Conservation (phyloP, 2,888 invertebrate species). For the Tachina lurida region DNA sequence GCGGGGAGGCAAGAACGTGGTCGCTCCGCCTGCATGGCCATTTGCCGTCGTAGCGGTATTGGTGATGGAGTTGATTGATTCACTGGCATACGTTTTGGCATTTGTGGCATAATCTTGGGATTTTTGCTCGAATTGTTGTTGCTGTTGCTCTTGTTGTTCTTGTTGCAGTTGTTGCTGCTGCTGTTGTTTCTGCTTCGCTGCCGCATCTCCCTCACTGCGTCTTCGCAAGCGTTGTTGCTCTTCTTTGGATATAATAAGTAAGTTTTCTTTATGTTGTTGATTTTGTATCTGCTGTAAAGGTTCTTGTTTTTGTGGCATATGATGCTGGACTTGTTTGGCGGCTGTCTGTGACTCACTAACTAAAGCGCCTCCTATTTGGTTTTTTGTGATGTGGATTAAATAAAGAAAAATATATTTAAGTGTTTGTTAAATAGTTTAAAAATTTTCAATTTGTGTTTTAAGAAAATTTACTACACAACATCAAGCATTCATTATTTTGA, state of each 20-base stretch:
- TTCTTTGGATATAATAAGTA: slow-evolving; percentile 76
- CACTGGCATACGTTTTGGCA: slow-evolving; percentile 69
- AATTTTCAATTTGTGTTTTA: slow-evolving; percentile 21
- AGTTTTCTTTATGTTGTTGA: slow-evolving; percentile 75
- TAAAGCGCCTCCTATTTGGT: slow-evolving; percentile 77
- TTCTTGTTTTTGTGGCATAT: slow-evolving; percentile 73
- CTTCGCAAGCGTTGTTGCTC: slow-evolving; percentile 84
- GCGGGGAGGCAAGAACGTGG: slow-evolving; percentile 79
- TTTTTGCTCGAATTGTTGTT: slow-evolving; percentile 70
- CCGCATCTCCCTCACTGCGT: slow-evolving; percentile 86
- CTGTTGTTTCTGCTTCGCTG: slow-evolving; percentile 78
- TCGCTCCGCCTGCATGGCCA: slow-evolving; percentile 61
- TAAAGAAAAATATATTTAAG: slow-evolving; percentile 37
- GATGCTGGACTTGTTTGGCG: slow-evolving; percentile 70
- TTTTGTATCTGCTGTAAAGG: slow-evolving; percentile 73
- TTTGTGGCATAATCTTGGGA: slow-evolving; percentile 66
- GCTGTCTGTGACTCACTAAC: slow-evolving; percentile 76
- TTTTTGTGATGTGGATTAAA: slow-evolving; percentile 25
- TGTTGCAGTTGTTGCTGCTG: slow-evolving; percentile 73
- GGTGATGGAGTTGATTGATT: slow-evolving; percentile 69
- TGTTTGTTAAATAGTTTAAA: slow-evolving; percentile 14
- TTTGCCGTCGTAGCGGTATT: slow-evolving; percentile 68
- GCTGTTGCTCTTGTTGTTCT: slow-evolving; percentile 71
- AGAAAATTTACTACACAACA: slow-evolving; percentile 65
- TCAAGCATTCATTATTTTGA: slow-evolving; percentile 66